phyloP scores from a whole-genome alignment of 1,140 invertebrate species.

The Protaetia brevitarsis region DNA sequence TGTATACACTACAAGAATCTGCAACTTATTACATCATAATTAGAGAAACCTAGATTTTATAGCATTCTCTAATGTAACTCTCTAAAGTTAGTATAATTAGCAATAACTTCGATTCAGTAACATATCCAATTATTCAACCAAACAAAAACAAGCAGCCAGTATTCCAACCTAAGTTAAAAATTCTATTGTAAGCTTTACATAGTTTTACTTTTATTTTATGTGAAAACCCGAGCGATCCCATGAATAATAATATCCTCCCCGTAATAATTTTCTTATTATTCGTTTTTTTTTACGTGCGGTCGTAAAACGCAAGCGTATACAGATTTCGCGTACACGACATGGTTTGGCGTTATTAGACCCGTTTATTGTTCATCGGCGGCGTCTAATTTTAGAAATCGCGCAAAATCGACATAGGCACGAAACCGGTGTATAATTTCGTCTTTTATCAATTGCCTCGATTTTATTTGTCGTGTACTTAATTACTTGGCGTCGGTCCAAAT shows the following conservation, averaged over 20 bases:
- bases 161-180: no score
- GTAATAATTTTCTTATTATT: neutral
- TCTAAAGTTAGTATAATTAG: no score
- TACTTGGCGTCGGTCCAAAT: conserved; percentile 5
- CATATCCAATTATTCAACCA: no score
- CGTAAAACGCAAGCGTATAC: neutral
- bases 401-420: conserved; percentile 13
- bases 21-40: no score
- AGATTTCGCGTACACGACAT: neutral
- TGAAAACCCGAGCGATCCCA: no score
- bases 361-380: conserved; percentile 9
- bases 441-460: conserved; percentile 18
- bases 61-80: no score
- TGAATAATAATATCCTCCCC: neutral
- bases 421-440: conserved; percentile 17
- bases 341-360: conserved; percentile 1
- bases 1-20: no score
- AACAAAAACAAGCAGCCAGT: no score
- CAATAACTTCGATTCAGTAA: no score
- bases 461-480: conserved; percentile 15
- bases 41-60: no score
- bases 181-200: no score
- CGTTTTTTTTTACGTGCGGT: neutral
- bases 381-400: conserved; percentile 12
- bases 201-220: no score